Percentiles rank a stretch among this genome's conserved stretches.
phyloP scores from a whole-genome alignment of 2,797 vertebrate species.

The Loriculus beryllinus region DNA sequence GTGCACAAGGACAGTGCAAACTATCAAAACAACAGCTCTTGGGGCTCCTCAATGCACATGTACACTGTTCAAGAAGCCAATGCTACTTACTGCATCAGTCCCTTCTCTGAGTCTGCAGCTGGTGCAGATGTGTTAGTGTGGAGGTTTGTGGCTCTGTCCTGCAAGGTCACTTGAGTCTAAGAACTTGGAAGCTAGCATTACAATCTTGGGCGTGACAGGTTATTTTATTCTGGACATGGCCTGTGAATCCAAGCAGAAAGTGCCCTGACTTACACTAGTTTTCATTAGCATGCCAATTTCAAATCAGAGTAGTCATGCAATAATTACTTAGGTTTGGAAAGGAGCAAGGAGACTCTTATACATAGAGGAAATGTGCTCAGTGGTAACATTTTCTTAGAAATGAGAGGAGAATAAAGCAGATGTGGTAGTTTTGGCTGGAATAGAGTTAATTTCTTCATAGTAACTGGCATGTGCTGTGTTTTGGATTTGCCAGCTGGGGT shows the following conservation, averaged over 20 bases:
- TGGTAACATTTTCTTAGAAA: not conserved
- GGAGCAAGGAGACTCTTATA: not conserved
- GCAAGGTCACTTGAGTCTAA: not conserved
- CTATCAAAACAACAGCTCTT: not conserved
- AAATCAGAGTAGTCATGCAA: not conserved
- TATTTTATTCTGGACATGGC: not conserved
- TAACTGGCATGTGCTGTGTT: not conserved
- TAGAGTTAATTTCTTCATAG: not conserved
- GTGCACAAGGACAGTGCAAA: no score
- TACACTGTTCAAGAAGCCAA: not conserved
- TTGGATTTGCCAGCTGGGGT: not conserved
- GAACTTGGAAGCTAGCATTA: not conserved
- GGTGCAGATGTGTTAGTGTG: not conserved
- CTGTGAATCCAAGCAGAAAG: not conserved
- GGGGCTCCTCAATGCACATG: accelerated
- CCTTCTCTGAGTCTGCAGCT: not conserved
- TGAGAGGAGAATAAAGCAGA: not conserved
- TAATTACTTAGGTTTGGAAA: conserved; percentile 6
- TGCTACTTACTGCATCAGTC: accelerated
- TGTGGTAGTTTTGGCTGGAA: not conserved
- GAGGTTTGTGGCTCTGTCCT: not conserved
- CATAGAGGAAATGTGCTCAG: not conserved
- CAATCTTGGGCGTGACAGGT: not conserved
- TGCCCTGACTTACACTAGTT: not conserved
- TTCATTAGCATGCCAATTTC: not conserved